Evolutionary conservation across 1,140 invertebrate species (phyloP).

Genomic region (Lordiphosa stackelbergi): DNA sequence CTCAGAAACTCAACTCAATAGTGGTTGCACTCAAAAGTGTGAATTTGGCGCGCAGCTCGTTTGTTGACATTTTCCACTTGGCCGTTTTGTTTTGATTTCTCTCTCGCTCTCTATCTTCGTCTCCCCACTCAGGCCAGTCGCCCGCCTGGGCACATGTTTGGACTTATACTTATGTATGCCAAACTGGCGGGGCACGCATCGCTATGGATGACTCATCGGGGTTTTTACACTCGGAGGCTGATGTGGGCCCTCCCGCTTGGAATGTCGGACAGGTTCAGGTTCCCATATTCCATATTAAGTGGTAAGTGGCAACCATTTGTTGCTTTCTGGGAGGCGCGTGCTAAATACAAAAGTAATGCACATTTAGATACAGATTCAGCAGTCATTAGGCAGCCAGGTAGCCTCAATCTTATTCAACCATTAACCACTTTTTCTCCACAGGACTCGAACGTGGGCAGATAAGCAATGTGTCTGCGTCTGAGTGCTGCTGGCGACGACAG

Average conservation of each 20-base stretch:
- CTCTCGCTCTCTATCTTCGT: conserved; percentile 3
- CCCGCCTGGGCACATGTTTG: conserved; percentile 37
- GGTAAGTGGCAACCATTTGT: conserved; percentile 31
- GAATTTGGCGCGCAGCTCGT: conserved; percentile 70
- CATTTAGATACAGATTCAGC: conserved; percentile 24
- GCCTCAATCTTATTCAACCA: conserved; percentile 32
- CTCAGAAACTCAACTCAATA: conserved; percentile 18
- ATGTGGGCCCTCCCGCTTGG: conserved; percentile 37
- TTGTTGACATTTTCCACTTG: conserved; percentile 72
- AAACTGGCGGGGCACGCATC: conserved; percentile 34
- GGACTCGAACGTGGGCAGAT: conserved; percentile 18
- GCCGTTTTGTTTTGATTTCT: conserved; percentile 65
- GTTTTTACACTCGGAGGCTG: conserved; percentile 66
- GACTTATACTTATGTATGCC: conserved; percentile 52
- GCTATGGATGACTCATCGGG: conserved; percentile 74
- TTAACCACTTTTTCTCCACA: conserved; percentile 16
- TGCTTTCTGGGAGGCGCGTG: conserved; percentile 40
- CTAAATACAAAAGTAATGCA: conserved; percentile 43
- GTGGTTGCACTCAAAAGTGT: conserved; percentile 34
- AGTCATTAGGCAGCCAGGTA: conserved; percentile 41
- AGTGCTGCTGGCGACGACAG: conserved; percentile 30
- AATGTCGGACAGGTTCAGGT: conserved; percentile 53
- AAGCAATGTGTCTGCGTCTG: conserved; percentile 41
- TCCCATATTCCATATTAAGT: conserved; percentile 35
- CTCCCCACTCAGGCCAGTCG: conserved; percentile 1